Evolutionary conservation across 2,113 vertebrate genomes (phyloP).

Genomic region (Dasyurus viverrinus): DNA sequence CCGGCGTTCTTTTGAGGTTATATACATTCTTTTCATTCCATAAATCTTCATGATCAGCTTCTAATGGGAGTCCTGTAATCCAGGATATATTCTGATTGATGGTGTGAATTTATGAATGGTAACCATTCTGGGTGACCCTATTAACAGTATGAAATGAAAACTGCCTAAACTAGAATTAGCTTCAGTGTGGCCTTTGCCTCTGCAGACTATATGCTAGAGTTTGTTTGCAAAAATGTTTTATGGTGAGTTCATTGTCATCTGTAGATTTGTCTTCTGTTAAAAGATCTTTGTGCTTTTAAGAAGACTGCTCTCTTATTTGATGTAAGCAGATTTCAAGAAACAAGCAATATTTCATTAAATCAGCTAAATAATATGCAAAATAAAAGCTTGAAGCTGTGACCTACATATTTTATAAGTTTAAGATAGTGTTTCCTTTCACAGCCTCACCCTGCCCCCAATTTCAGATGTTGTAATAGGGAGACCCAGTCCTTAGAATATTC

Average conservation of each 20-base stretch:
- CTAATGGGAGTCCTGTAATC: not conserved
- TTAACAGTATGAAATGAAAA: not conserved
- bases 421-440: not conserved
- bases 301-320: slow-evolving; percentile 46
- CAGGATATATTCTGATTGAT: slow-evolving; percentile 12
- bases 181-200: not conserved
- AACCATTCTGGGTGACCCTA: not conserved
- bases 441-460: not conserved
- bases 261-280: slow-evolving; percentile 48
- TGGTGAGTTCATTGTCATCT: slow-evolving; percentile 42
- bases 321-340: not conserved
- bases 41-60: slow-evolving; percentile 9
- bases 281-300: slow-evolving; percentile 46
- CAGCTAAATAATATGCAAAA: slow-evolving; percentile 32
- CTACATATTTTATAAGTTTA: slow-evolving; percentile 27
- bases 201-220: slow-evolving; percentile 18
- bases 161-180: not conserved
- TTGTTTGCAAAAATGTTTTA: slow-evolving; percentile 49
- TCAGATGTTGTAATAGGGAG: not conserved
- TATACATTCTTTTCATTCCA: not conserved
- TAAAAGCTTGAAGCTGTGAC: slow-evolving; percentile 47
- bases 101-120: not conserved
- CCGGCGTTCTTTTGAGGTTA: not conserved
- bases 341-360: slow-evolving; percentile 56
- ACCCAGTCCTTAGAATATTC: not conserved